These are phyloP conservation scores for Papilio machaon DNA, from an alignment of 1,140 invertebrate genomes.

Conservation along the genomic window DNA sequence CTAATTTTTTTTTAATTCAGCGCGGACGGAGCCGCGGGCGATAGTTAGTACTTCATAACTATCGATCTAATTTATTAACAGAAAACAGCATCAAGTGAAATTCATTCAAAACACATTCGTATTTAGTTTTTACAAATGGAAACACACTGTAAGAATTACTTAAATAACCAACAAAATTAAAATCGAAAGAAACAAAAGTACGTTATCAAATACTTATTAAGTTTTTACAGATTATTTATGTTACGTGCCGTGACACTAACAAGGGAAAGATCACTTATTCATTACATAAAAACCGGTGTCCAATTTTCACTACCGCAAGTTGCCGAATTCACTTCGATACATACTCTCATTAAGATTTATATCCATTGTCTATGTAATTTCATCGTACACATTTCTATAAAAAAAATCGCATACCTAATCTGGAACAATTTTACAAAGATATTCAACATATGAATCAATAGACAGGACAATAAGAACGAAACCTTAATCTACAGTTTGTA, in stretches of 20 bases:
- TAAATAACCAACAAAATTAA: neutral
- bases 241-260: neutral
- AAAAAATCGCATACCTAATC: too few species aligned
- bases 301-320: neutral
- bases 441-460: neutral
- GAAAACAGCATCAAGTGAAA: too few species aligned
- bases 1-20: too few species aligned
- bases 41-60: too few species aligned
- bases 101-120: too few species aligned
- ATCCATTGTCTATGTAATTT: neutral
- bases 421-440: neutral
- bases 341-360: constrained; percentile 19
- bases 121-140: neutral
- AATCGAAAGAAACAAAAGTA: neutral
- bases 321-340: neutral
- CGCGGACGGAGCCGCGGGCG: too few species aligned
- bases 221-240: neutral
- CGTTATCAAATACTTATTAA: neutral
- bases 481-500: neutral
- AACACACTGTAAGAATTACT: neutral
- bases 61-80: too few species aligned
- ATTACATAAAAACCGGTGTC: constrained; percentile 28
- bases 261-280: neutral
- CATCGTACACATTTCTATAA: too few species aligned
- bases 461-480: neutral